Evolutionary conservation across 1,140 invertebrate species (phyloP).

Genomic region (Chrysomallon squamiferum): DNA sequence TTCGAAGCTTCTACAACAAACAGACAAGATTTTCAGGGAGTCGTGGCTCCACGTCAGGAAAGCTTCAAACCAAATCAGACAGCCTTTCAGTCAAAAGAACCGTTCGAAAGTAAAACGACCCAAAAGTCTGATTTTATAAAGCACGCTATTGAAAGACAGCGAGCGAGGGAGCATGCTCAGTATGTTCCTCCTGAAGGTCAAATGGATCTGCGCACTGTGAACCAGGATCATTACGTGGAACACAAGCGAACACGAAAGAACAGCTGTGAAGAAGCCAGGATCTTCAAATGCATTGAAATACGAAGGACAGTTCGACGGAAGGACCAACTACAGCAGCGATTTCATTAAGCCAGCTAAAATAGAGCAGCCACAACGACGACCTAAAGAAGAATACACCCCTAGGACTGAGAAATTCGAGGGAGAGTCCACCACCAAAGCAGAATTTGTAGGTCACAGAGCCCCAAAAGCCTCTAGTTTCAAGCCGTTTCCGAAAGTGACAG

Average conservation of each 20-base stretch:
- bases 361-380: background rate
- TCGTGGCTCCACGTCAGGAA: background rate
- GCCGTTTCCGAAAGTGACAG: background rate
- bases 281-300: conserved; percentile 21
- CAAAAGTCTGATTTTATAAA: conserved; percentile 9
- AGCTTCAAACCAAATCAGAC: background rate
- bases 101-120: conserved; percentile 13
- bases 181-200: conserved; percentile 20
- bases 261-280: conserved; percentile 14
- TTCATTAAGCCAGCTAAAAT: conserved; percentile 11
- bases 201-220: conserved; percentile 33
- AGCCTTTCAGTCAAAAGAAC: background rate
- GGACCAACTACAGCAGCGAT: conserved; percentile 20
- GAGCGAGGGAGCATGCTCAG: conserved; percentile 1
- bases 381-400: conserved; percentile 20
- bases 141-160: conserved; percentile 9
- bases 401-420: conserved; percentile 10
- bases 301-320: conserved; percentile 18
- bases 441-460: conserved; percentile 13
- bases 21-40: background rate
- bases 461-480: conserved; percentile 12
- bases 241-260: conserved; percentile 8
- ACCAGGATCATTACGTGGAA: conserved; percentile 43
- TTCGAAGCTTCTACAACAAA: background rate
- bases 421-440: conserved; percentile 12